These are phyloP conservation scores for Cephus cinctus DNA, from an alignment of 1,140 invertebrate genomes.

Conservation along the genomic window DNA sequence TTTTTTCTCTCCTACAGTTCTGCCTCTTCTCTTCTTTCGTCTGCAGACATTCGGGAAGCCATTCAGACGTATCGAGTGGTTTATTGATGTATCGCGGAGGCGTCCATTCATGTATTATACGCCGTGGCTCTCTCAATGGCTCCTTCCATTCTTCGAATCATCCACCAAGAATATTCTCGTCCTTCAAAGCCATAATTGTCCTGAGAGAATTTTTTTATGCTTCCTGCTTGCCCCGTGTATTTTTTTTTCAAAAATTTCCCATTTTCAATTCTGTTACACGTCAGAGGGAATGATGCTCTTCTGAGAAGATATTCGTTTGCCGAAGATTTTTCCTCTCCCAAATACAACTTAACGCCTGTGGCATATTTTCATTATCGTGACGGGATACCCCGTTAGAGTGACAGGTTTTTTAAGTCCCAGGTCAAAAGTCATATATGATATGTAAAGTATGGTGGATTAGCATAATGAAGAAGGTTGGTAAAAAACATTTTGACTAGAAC, in stretches of 20 bases:
- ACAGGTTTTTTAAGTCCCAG: constrained; percentile 22
- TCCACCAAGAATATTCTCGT: no score
- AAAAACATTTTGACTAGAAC: constrained; percentile 4
- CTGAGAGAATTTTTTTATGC: no score
- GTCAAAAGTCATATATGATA: constrained; percentile 22
- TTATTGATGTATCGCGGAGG: constrained; percentile 36
- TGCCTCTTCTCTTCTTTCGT: constrained; percentile 2
- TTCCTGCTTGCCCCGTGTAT: no score
- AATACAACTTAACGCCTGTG: constrained; percentile 23
- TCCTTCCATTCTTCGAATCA: constrained; percentile 31
- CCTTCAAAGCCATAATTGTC: no score
- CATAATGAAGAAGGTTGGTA: constrained; percentile 23
- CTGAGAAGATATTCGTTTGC: no score
- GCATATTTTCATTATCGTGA: constrained; percentile 26
- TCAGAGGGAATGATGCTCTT: background rate
- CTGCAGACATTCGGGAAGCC: constrained; percentile 12
- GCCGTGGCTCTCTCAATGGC: constrained; percentile 23
- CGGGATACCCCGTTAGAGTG: constrained; percentile 24
- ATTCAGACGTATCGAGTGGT: constrained; percentile 43
- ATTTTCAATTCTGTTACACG: background rate
- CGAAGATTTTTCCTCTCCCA: constrained; percentile 18
- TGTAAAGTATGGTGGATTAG: constrained; percentile 32
- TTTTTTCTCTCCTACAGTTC: constrained; percentile 4
- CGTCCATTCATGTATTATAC: constrained; percentile 26
- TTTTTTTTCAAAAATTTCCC: background rate